Conservation (phyloP, 2,113 vertebrate genomes). For the Epinephelus cyanopodus region DNA sequence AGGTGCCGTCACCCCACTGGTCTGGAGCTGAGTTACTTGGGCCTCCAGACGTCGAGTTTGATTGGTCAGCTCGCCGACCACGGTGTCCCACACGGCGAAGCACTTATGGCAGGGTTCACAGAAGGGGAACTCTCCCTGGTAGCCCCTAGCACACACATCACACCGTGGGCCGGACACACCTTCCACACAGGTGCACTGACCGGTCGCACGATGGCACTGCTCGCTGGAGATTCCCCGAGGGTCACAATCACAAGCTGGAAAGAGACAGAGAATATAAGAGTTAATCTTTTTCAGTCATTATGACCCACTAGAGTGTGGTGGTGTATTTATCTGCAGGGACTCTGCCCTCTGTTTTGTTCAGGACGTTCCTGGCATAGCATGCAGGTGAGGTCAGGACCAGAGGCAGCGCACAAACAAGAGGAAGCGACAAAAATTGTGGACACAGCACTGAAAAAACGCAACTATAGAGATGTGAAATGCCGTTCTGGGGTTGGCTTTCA, state of each 20-base stretch:
- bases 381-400: no score
- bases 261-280: background rate
- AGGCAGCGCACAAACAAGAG: no score
- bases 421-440: no score
- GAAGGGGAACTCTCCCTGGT: slow-evolving; percentile 89
- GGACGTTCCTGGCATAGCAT: no score
- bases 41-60: slow-evolving; percentile 88
- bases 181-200: slow-evolving; percentile 90
- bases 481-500: no score
- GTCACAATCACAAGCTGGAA: slow-evolving; percentile 93
- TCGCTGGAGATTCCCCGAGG: slow-evolving; percentile 88
- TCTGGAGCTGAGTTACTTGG: slow-evolving; percentile 87
- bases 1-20: slow-evolving; percentile 88
- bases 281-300: no score
- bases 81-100: slow-evolving; percentile 90
- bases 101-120: slow-evolving; percentile 93
- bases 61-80: slow-evolving; percentile 89
- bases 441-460: no score
- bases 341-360: no score
- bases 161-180: slow-evolving; percentile 89
- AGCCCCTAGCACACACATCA: slow-evolving; percentile 91
- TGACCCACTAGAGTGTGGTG: no score
- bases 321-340: no score
- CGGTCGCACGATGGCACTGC: slow-evolving; percentile 90
- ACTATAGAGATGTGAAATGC: no score